A percentile compares a stretch with the other conserved stretches of the same genome.
Evolutionary conservation across 35 echinoderm and acorn worm genomes (phyloP).

Genomic region (Acanthaster planci): DNA sequence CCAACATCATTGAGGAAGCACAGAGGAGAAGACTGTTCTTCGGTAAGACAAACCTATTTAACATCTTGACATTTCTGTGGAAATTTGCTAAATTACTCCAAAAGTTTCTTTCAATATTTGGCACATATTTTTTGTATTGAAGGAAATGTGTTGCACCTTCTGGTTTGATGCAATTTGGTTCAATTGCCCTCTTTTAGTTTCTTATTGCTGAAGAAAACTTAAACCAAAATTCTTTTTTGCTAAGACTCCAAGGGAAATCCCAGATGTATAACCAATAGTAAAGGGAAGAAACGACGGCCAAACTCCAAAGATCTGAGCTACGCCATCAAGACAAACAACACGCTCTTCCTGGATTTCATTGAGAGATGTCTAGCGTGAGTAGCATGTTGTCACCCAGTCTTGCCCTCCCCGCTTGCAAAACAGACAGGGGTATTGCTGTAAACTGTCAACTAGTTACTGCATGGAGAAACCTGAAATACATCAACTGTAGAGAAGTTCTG

Average conservation of each 20-base stretch:
- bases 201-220: too few species aligned
- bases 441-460: not conserved
- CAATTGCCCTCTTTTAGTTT: too few species aligned
- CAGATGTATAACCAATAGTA: constrained; percentile 94
- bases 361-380: constrained; percentile 94
- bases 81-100: not conserved
- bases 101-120: too few species aligned
- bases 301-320: constrained; percentile 91
- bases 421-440: not conserved
- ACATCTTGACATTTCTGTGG: not conserved
- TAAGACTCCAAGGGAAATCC: constrained; percentile 95
- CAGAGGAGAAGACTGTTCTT: constrained; percentile 95
- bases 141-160: too few species aligned
- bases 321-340: constrained; percentile 89
- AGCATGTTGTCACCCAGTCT: not conserved
- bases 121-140: too few species aligned
- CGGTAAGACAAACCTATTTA: constrained; percentile 60
- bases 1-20: constrained; percentile 81
- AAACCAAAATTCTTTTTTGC: too few species aligned
- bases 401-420: not conserved
- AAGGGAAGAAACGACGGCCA: constrained; percentile 91
- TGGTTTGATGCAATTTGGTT: too few species aligned
- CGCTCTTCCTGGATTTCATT: constrained; percentile 89
- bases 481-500: too few species aligned
- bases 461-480: too few species aligned